A percentile compares a stretch with the other conserved stretches of the same genome.
phyloP scores from a whole-genome alignment of 2,888 invertebrate species.

The Hyppa rectilinea region DNA sequence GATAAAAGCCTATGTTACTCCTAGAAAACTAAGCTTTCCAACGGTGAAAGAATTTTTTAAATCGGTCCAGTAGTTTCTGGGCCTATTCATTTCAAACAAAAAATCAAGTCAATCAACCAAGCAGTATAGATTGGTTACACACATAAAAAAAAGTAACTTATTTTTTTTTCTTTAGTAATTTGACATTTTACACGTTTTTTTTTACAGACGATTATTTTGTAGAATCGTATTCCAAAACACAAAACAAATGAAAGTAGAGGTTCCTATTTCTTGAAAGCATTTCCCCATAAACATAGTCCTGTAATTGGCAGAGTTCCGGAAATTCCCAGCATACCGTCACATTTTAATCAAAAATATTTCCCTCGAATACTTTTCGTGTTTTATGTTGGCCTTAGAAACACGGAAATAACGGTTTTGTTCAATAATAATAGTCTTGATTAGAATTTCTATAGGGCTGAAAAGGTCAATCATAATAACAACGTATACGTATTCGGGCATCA shows the following conservation, averaged over 20 bases:
- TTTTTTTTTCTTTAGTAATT: background rate
- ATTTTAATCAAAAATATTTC: slow-evolving; percentile 33
- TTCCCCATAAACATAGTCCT: slow-evolving; percentile 41
- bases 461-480: slow-evolving; percentile 18
- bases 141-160: no score
- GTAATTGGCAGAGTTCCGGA: slow-evolving; percentile 44
- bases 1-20: no score
- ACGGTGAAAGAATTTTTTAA: no score
- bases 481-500: background rate
- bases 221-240: background rate
- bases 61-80: no score
- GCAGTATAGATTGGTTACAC: no score
- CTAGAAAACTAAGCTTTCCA: no score
- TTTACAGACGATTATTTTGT: no score
- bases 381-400: slow-evolving; percentile 15
- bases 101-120: no score
- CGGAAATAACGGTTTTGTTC: slow-evolving; percentile 14
- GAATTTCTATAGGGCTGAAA: background rate
- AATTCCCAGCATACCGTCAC: slow-evolving; percentile 21
- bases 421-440: slow-evolving; percentile 4
- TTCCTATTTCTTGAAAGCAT: slow-evolving; percentile 12
- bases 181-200: no score
- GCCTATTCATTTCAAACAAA: no score
- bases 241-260: slow-evolving; percentile 4
- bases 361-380: slow-evolving; percentile 38